Percentiles rank a stretch among this genome's conserved stretches.
Evolutionary conservation across 2,888 invertebrate genomes (phyloP).

Genomic region (Oscheius sp.): DNA sequence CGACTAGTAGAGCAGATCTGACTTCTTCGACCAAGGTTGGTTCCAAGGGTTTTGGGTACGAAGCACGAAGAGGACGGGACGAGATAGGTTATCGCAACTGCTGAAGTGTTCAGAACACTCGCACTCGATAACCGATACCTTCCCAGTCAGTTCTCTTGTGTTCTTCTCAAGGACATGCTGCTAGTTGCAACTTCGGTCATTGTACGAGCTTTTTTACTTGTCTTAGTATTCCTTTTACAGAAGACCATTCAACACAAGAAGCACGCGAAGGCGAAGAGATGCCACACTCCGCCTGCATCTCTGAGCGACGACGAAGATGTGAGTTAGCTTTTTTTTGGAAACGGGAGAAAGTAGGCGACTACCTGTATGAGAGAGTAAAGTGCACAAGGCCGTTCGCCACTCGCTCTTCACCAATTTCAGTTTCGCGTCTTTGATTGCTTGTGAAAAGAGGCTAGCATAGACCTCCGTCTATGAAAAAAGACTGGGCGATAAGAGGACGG

Average conservation of each 20-base stretch:
- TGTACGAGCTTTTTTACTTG: no score
- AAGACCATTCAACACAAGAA: slow-evolving; percentile 8
- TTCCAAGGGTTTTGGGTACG: neutral
- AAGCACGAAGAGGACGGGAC: neutral
- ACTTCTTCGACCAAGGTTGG: slow-evolving; percentile 6
- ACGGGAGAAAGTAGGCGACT: slow-evolving; percentile 8
- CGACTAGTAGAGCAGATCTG: slow-evolving; percentile 3
- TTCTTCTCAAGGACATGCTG: no score
- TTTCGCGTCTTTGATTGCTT: neutral
- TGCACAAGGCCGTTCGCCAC: slow-evolving; percentile 19
- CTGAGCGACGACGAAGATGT: slow-evolving; percentile 30
- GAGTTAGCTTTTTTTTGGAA: slow-evolving; percentile 5
- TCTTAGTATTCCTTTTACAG: neutral
- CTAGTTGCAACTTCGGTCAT: no score
- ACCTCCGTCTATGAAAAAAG: slow-evolving; percentile 15
- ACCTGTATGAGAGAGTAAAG: slow-evolving; percentile 1
- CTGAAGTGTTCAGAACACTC: slow-evolving; percentile 26
- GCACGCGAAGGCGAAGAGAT: neutral
- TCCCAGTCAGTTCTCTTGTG: neutral
- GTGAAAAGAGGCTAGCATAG: neutral
- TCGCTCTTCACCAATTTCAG: slow-evolving; percentile 1
- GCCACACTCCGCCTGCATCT: slow-evolving; percentile 16
- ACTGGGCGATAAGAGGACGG: neutral
- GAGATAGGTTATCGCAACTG: slow-evolving; percentile 14
- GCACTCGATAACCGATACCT: slow-evolving; percentile 4